Evolutionary conservation across 2,888 invertebrate genomes (phyloP).

Genomic region (Drosophila rellima): DNA sequence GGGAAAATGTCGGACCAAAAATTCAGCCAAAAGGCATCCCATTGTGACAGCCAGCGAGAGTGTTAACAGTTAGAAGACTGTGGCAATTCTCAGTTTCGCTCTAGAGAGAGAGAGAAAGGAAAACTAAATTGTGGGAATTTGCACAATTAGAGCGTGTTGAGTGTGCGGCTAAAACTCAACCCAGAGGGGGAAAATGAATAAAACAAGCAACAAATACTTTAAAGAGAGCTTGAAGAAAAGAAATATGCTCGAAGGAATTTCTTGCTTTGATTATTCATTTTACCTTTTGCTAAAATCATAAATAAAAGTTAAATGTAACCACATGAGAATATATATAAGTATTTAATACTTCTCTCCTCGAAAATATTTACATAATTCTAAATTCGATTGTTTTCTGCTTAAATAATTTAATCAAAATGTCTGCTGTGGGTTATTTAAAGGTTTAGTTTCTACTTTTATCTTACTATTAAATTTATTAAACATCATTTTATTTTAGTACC

Average conservation of each 20-base stretch:
- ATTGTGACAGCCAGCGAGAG: slow-evolving; percentile 37
- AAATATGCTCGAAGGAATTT: slow-evolving; percentile 13
- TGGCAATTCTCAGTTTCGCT: slow-evolving; percentile 33
- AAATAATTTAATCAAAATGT: too few relatives aligned
- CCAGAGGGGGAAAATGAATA: neutral
- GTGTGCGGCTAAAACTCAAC: too few relatives aligned
- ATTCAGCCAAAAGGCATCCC: slow-evolving; percentile 7
- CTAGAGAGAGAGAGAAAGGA: slow-evolving; percentile 16
- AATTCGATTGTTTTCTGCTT: neutral
- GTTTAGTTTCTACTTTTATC: too few relatives aligned
- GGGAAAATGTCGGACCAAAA: slow-evolving; percentile 57
- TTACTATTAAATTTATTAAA: too few relatives aligned
- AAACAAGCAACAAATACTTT: slow-evolving; percentile 15
- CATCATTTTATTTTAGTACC: too few relatives aligned
- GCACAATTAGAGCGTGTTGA: slow-evolving; percentile 73
- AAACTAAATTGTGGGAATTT: slow-evolving; percentile 69
- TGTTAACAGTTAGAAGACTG: slow-evolving; percentile 53
- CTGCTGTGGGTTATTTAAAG: neutral
- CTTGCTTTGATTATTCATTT: slow-evolving; percentile 15
- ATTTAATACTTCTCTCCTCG: neutral
- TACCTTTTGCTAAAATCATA: neutral
- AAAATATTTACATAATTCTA: neutral
- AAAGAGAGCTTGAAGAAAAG: slow-evolving; percentile 31
- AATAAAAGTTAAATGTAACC: slow-evolving; percentile 18
- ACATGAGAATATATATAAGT: slow-evolving; percentile 4